Percentiles rank a stretch among this genome's conserved stretches.
phyloP scores from a whole-genome alignment of 2,797 vertebrate species.

The Sylvilagus floridanus region DNA sequence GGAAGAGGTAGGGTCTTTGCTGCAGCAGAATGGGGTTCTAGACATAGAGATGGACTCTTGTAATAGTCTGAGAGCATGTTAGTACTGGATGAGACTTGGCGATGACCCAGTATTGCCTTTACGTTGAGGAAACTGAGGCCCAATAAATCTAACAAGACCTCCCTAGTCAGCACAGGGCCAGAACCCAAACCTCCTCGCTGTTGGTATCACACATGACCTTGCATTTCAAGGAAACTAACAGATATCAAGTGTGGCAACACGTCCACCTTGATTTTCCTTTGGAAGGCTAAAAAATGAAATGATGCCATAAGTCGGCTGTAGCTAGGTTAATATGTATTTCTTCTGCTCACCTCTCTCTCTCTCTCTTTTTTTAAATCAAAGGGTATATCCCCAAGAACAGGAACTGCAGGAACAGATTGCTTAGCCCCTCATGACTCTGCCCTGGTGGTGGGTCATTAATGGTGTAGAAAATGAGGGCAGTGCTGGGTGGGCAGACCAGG shows the following conservation, averaged over 20 bases:
- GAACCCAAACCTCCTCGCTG: background rate
- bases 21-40: background rate
- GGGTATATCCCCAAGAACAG: slow-evolving; percentile 78
- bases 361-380: slow-evolving; percentile 67
- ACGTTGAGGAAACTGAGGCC: background rate
- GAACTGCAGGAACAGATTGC: slow-evolving; percentile 87
- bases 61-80: background rate
- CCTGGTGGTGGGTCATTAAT: slow-evolving; percentile 89
- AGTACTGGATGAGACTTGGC: background rate
- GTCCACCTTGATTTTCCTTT: background rate
- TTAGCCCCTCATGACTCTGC: slow-evolving; percentile 86
- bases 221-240: background rate
- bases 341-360: too few species aligned
- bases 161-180: background rate
- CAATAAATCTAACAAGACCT: background rate
- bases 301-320: background rate
- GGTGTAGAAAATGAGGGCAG: slow-evolving; percentile 88
- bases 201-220: background rate
- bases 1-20: background rate
- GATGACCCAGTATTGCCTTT: background rate
- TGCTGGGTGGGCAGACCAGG: slow-evolving; percentile 80
- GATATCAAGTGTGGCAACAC: background rate
- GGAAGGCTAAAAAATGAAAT: background rate
- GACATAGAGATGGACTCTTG: background rate
- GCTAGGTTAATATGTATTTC: background rate